These are phyloP conservation scores for Philopotamus ludificatus DNA, from an alignment of 1,140 invertebrate genomes.

Conservation along the genomic window DNA sequence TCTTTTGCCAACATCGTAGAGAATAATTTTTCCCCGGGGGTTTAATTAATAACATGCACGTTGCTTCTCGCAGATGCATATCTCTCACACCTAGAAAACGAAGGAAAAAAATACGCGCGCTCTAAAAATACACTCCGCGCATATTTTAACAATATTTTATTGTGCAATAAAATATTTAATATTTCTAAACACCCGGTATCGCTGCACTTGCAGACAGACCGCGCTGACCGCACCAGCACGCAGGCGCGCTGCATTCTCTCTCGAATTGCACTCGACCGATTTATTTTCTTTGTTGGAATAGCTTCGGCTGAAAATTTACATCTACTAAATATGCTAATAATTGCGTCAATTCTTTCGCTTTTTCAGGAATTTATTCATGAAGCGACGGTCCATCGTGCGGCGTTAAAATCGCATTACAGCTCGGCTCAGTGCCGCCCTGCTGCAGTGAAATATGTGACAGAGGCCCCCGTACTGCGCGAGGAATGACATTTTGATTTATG, in stretches of 20 bases:
- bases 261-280: too few relatives aligned
- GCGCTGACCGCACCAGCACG: too few relatives aligned
- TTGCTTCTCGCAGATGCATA: neutral
- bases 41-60: constrained; percentile 19
- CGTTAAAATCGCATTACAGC: constrained; percentile 19
- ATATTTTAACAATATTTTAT: too few relatives aligned
- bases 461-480: neutral
- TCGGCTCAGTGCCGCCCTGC: neutral
- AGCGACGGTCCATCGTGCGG: neutral
- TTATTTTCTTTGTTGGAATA: too few relatives aligned
- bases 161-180: too few relatives aligned
- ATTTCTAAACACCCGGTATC: too few relatives aligned
- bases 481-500: constrained; percentile 22
- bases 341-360: neutral
- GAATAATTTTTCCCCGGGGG: constrained; percentile 1
- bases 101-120: neutral
- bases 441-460: constrained; percentile 21
- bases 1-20: neutral
- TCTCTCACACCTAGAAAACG: neutral
- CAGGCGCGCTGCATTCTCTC: too few relatives aligned
- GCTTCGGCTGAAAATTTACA: neutral
- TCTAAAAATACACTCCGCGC: too few relatives aligned
- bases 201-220: too few relatives aligned
- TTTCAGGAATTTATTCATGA: constrained; percentile 8
- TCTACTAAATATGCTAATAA: neutral